Conservation (phyloP, 2,113 vertebrate genomes). For the Campylomormyrus tamandua region DNA sequence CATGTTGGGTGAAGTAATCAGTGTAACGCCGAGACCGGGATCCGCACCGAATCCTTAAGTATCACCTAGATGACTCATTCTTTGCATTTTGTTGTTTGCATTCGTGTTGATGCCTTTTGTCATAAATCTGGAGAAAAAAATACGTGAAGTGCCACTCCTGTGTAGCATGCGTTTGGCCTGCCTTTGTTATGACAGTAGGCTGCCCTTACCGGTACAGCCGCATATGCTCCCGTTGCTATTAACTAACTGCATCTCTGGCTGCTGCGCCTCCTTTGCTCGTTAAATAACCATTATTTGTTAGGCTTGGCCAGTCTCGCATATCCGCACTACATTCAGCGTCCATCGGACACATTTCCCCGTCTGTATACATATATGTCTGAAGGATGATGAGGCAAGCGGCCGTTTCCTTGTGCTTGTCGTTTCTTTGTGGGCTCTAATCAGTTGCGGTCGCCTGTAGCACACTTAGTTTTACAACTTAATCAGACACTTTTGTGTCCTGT, state of each 20-base stretch:
- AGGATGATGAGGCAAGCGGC: background rate
- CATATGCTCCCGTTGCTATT: background rate
- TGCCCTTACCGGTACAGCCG: background rate
- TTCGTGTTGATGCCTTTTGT: background rate
- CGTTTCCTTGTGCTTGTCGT: background rate
- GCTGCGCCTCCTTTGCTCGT: background rate
- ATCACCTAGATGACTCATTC: background rate
- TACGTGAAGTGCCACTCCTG: background rate
- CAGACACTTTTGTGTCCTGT: background rate
- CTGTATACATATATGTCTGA: background rate
- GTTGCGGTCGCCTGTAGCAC: background rate
- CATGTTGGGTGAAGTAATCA: background rate
- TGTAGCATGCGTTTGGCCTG: background rate
- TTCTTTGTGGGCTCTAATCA: background rate
- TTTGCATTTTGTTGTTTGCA: background rate
- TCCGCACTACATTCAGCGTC: background rate
- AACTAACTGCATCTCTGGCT: background rate
- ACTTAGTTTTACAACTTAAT: background rate
- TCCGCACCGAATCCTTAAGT: background rate
- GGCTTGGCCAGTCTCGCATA: background rate
- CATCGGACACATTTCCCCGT: background rate
- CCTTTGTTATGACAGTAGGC: constrained; percentile 6
- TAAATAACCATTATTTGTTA: background rate
- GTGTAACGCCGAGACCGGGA: background rate
- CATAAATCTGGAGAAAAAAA: background rate